A percentile compares a stretch with the other conserved stretches of the same genome.
Evolutionary conservation across 2,113 vertebrate species (phyloP).

Genomic region (Micronycteris hirsuta): DNA sequence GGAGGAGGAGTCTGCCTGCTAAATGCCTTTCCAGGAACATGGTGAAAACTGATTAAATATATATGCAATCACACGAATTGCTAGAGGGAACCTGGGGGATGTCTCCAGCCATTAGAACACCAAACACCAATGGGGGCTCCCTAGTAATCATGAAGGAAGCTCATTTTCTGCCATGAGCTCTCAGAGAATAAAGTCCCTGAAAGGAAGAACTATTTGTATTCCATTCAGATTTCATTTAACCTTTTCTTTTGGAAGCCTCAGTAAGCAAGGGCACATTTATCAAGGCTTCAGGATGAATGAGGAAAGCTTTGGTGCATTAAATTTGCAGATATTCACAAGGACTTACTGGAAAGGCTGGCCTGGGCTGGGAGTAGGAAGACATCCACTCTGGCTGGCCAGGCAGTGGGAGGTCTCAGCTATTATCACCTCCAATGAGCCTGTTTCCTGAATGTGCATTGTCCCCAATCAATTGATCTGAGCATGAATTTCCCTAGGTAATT

Average conservation of each 20-base stretch:
- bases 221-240: conserved; percentile 56
- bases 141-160: conserved; percentile 12
- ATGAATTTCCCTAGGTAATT: conserved; percentile 30
- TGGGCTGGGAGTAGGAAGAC: background rate
- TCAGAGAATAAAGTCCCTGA: conserved; percentile 16
- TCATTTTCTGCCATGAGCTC: conserved; percentile 12
- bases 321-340: conserved; percentile 40
- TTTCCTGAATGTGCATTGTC: conserved; percentile 27
- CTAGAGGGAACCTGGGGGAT: conserved; percentile 19
- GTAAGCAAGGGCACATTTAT: conserved; percentile 61
- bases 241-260: conserved; percentile 59
- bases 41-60: conserved; percentile 64
- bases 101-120: conserved; percentile 34
- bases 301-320: conserved; percentile 63
- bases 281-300: conserved; percentile 63
- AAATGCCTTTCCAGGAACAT: conserved; percentile 69
- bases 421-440: background rate
- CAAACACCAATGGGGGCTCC: background rate
- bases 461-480: conserved; percentile 29
- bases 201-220: conserved; percentile 65
- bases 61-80: conserved; percentile 46
- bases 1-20: conserved; percentile 51
- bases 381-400: background rate
- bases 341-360: conserved; percentile 66
- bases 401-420: background rate